A percentile compares a stretch with the other conserved stretches of the same genome.
Conservation (phyloP, 2,888 invertebrate species). For the Cataglyphis altisquamis region DNA sequence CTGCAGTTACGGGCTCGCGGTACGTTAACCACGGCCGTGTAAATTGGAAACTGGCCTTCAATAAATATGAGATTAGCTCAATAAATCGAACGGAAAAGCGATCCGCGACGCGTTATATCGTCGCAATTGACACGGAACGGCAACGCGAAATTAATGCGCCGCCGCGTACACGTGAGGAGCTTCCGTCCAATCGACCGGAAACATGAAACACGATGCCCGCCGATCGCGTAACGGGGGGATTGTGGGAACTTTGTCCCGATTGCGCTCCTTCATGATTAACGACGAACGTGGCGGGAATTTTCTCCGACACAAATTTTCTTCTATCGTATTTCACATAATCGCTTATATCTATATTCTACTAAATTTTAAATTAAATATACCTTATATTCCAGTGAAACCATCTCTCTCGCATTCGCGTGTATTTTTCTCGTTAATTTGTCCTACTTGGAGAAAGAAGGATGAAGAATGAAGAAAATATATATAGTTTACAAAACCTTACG, state of each 20-base stretch:
- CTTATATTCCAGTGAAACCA: not conserved
- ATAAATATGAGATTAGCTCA: constrained; percentile 79
- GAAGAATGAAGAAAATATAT: not conserved
- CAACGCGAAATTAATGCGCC: constrained; percentile 53
- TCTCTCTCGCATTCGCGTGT: not conserved
- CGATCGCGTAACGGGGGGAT: constrained; percentile 21
- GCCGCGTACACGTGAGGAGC: constrained; percentile 12
- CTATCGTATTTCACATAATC: not conserved
- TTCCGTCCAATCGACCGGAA: constrained; percentile 29
- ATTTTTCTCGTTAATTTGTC: not conserved
- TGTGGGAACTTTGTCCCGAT: constrained; percentile 1
- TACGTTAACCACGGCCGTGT: constrained; percentile 73
- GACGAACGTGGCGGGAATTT: not conserved
- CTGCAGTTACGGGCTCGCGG: constrained; percentile 67
- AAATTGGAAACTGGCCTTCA: constrained; percentile 79
- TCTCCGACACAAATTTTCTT: not conserved
- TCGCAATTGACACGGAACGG: constrained; percentile 47
- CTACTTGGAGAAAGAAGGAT: not conserved
- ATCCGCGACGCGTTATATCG: constrained; percentile 66
- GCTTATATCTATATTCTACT: not conserved
- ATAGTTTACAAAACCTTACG: constrained; percentile 13
- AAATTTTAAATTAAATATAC: not conserved
- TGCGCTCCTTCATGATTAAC: not conserved
- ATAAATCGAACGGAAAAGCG: constrained; percentile 77
- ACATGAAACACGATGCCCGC: constrained; percentile 31